phyloP scores from a whole-genome alignment of 2,888 invertebrate species.

The Ernsta delagoae region DNA sequence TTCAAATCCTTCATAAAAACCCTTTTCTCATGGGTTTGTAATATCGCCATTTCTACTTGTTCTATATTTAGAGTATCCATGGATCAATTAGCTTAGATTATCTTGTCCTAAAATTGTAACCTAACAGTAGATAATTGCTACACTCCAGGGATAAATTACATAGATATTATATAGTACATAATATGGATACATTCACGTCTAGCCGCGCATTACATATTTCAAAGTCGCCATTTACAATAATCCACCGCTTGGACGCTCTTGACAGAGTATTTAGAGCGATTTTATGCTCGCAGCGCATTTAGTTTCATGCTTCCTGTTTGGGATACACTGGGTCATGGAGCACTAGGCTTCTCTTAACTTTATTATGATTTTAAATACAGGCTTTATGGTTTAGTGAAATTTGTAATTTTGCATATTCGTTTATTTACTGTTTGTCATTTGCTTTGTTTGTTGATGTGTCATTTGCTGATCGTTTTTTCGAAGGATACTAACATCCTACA shows the following conservation, averaged over 20 bases:
- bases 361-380: neutral
- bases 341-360: neutral
- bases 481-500: too few species aligned
- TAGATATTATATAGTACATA: too few species aligned
- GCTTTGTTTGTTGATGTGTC: too few species aligned
- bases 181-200: too few species aligned
- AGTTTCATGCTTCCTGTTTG: neutral
- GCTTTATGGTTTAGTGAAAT: too few species aligned
- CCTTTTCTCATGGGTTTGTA: too few species aligned
- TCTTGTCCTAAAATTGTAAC: too few species aligned
- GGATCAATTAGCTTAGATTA: too few species aligned
- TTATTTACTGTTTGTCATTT: too few species aligned
- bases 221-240: constrained; percentile 6
- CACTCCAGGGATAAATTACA: neutral
- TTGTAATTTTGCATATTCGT: too few species aligned
- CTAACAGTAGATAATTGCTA: neutral
- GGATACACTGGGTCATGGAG: constrained; percentile 1
- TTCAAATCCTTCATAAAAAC: too few species aligned
- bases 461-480: too few species aligned
- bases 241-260: constrained; percentile 8
- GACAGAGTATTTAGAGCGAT: constrained; percentile 8
- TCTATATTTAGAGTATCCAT: neutral
- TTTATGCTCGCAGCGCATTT: constrained; percentile 1
- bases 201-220: neutral
- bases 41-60: neutral